A percentile compares a stretch with the other conserved stretches of the same genome.
phyloP scores from a whole-genome alignment of 2,888 invertebrate genomes.

The Hirtodrosophila histrioides region DNA sequence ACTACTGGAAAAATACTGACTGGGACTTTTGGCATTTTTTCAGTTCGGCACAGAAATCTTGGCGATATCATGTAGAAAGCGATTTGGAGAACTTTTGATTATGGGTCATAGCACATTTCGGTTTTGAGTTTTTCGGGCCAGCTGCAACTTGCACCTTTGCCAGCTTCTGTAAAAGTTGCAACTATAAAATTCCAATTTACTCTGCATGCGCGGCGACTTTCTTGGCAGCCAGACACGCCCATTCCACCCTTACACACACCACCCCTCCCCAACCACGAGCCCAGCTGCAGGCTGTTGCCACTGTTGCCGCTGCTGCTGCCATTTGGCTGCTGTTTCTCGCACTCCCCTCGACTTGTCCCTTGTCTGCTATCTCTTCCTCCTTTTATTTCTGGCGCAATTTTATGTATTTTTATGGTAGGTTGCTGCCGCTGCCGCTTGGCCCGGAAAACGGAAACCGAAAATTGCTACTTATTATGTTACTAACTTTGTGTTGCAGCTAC shows the following conservation, averaged over 20 bases:
- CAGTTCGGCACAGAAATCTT: no score
- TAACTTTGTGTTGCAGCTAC: slow-evolving; percentile 74
- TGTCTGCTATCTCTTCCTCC: slow-evolving; percentile 28
- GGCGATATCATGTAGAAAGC: neutral
- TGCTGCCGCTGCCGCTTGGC: slow-evolving; percentile 69
- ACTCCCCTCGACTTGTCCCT: slow-evolving; percentile 19
- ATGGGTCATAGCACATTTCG: slow-evolving; percentile 17
- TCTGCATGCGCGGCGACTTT: slow-evolving; percentile 71
- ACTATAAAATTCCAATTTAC: slow-evolving; percentile 77
- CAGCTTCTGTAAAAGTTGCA: slow-evolving; percentile 55
- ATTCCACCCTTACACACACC: slow-evolving; percentile 3
- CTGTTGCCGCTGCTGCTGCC: slow-evolving; percentile 8
- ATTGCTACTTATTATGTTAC: slow-evolving; percentile 80
- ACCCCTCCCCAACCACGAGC: neutral
- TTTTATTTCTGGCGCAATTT: slow-evolving; percentile 66
- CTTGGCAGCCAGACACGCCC: slow-evolving; percentile 70
- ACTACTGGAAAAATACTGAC: no score
- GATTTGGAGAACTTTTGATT: slow-evolving; percentile 2
- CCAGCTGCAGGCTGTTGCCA: slow-evolving; percentile 49
- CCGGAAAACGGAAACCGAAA: slow-evolving; percentile 80
- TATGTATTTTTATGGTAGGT: slow-evolving; percentile 79
- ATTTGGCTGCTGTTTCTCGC: slow-evolving; percentile 54
- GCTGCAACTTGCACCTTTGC: slow-evolving; percentile 65
- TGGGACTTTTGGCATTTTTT: no score
- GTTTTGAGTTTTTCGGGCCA: slow-evolving; percentile 11